Evolutionary conservation across 2,113 vertebrate genomes (phyloP).

Genomic region (Hippocampus abdominalis): DNA sequence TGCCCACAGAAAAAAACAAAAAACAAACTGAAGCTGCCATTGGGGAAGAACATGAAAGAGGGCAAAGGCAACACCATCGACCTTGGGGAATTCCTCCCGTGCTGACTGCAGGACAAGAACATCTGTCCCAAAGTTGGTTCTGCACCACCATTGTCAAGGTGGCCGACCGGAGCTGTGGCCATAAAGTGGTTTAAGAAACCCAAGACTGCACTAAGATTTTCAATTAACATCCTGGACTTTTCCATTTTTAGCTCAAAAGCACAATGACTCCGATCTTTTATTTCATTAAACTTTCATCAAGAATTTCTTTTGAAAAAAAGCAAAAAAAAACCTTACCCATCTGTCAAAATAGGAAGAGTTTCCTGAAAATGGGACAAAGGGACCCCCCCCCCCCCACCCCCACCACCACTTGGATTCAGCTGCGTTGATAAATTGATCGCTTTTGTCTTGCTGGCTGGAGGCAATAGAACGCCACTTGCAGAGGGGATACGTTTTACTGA

Average conservation of each 20-base stretch:
- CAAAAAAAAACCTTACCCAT: background rate
- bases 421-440: slow-evolving; percentile 38
- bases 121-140: slow-evolving; percentile 78
- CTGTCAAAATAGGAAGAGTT: slow-evolving; percentile 21
- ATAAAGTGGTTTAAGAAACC: too few species aligned
- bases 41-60: too few species aligned
- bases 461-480: slow-evolving; percentile 22
- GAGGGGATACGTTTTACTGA: slow-evolving; percentile 23
- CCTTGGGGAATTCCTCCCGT: slow-evolving; percentile 88
- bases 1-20: too few species aligned
- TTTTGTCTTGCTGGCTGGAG: slow-evolving; percentile 45
- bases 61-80: slow-evolving; percentile 83
- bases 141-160: too few species aligned
- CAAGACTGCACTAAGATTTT: too few species aligned
- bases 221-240: too few species aligned
- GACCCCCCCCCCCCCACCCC: background rate
- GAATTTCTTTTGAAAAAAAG: slow-evolving; percentile 17
- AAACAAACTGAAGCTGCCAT: too few species aligned
- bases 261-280: too few species aligned
- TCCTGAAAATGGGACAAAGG: slow-evolving; percentile 6
- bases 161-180: too few species aligned
- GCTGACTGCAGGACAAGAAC: slow-evolving; percentile 86
- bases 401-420: slow-evolving; percentile 6
- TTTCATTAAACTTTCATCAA: too few species aligned
- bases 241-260: too few species aligned